Evolutionary conservation across 1,140 invertebrate genomes (phyloP), one percentile per base, ranked within the genome.

Genomic region (Bombus terrestris): DNA sequence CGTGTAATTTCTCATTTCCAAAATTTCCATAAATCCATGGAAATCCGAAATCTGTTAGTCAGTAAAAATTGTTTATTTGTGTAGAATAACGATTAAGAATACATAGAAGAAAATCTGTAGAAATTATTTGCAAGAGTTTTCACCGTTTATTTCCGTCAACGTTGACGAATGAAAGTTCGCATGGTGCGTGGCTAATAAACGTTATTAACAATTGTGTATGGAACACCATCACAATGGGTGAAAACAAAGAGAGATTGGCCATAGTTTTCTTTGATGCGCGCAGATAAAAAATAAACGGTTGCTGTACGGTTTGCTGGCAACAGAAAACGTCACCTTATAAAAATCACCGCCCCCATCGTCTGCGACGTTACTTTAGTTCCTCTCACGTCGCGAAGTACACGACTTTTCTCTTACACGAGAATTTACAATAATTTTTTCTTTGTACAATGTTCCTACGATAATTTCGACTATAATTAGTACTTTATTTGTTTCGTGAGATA

Each of bases 91-190:
- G 25, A 28, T 59, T 28, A 28, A 28, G 18, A 22, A 22, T 28
- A 12, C 28, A 4, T 28, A n/a, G 22, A 62, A 62, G 1, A 12
- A 62, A 62, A 62, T 12, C 10, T 12, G 88, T 88, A 92, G 92
- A 92, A 92, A 86, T 90, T 83, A 37, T 25, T 8, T 22, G 47
- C 18, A 8, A 15, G 25, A 62, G 83, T 91, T 94, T 94, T 93
- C 92, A 90, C 92, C 91, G 62, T 75, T 93, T 91, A 92, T 93
- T 93, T 93, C 91, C 92, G 86, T 90, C 90, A 92, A 86, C 83
- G 22, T 71, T 39, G 15, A 32, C 22, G 64, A 62, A 87, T 75
- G 85, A 91, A 92, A 91, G 91, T 86, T 41, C 53, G 22, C 77
- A 81, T 3, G 15, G 66, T 37, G 32, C 41, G 37, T 39, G 43